Evolutionary conservation across 2,797 vertebrate genomes (phyloP), one percentile per base, ranked within the genome.

Genomic region (Anguilla marmorata): DNA sequence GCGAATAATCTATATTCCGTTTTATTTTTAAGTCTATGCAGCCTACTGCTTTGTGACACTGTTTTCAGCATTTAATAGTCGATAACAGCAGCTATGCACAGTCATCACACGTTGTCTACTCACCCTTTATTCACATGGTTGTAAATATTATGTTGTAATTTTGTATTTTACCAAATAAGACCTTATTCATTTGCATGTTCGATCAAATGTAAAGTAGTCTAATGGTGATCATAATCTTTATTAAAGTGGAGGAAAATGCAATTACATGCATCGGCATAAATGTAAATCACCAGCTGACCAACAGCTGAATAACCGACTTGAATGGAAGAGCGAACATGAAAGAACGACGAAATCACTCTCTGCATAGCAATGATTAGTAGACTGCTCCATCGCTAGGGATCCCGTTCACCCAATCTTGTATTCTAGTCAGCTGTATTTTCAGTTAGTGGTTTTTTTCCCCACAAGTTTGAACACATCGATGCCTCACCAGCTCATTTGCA

Each of bases 301-400:
- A 48, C 6, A 82, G 79, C 79, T 82, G 79, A 82, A 82, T 82
- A 82, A 82, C 41, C 45, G 45, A 50, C 79, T 82, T 82, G 79
- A 82, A 82, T 82, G 79, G 21, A 82, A 50, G 41, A 82, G 21
- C 9, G 41, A 82, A 82, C 79, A 82, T 82, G 79, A 82, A 82
- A 82, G 79, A 82, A 48, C 21, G 79, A 50, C 24, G 79, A 82
- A 82, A 37, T 21, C 79, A 82, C 79, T 48, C 45, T 48, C 7
- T 82, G 79, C 79, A 82, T 82, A 82, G 41, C 45, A 82, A 82
- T 82, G 79, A 82, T 50, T 82, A 82, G 79, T 9, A 50, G 79
- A 21, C 79, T 14, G 21, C 41, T 21, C 79, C 24, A 50, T 82
- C 79, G 19, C 41, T 50, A 48, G 45, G 79, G 79, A 48, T 82